These are phyloP conservation scores for Dipodomys ordii DNA, from an alignment of 2,113 vertebrate genomes.

Conservation along the genomic window DNA sequence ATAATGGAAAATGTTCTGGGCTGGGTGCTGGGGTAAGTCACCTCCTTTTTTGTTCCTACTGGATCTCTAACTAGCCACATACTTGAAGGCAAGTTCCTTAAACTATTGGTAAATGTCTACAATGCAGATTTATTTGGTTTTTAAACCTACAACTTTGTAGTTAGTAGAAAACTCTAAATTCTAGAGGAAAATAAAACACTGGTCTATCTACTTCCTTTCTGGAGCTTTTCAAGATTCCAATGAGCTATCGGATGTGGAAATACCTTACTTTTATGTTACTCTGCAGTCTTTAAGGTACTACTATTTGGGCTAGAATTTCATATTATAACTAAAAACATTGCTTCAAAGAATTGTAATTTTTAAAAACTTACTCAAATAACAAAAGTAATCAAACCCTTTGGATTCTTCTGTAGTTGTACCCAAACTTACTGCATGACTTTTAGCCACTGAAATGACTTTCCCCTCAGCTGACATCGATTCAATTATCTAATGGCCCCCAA, in stretches of 20 bases:
- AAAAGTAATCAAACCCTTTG: neutral
- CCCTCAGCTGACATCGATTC: neutral
- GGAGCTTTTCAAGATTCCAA: neutral
- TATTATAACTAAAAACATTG: constrained; percentile 48
- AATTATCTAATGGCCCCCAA: constrained; percentile 48
- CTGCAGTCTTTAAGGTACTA: neutral
- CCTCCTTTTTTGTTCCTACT: neutral
- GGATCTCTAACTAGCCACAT: neutral
- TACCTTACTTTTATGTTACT: neutral
- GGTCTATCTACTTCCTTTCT: neutral
- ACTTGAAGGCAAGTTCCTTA: neutral
- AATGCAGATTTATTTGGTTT: neutral
- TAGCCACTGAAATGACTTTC: neutral
- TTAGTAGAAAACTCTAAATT: neutral
- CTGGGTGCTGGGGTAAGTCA: neutral
- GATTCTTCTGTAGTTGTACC: neutral
- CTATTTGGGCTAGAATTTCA: constrained; percentile 27
- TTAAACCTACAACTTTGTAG: neutral
- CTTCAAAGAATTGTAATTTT: constrained; percentile 24
- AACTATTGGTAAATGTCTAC: neutral
- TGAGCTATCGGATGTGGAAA: neutral
- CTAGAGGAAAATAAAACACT: neutral
- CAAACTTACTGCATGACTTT: constrained; percentile 2
- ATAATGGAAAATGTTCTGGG: neutral
- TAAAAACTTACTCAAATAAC: neutral